phyloP scores from a whole-genome alignment of 2,797 vertebrate genomes.

The Danio kyathit region DNA sequence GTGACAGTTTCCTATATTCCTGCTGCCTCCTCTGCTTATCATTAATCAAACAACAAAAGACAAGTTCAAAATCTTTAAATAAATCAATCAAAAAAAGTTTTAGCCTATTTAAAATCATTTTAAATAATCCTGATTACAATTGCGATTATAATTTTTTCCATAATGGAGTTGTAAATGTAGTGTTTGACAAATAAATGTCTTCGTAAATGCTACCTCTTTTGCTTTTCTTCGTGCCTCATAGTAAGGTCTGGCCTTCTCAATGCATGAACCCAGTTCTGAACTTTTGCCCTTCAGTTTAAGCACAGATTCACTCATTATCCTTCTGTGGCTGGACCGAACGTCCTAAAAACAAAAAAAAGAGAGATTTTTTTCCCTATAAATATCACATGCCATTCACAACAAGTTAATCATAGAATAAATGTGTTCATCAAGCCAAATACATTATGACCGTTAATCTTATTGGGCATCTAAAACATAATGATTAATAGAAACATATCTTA shows the following conservation, averaged over 20 bases:
- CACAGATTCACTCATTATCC: constrained; percentile 89
- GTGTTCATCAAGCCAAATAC: background rate
- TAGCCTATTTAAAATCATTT: too few relatives aligned
- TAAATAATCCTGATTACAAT: too few relatives aligned
- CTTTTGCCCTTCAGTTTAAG: constrained; percentile 86
- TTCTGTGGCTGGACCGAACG: constrained; percentile 87
- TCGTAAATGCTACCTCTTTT: constrained; percentile 82
- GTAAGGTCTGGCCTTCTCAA: constrained; percentile 91
- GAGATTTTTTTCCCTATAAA: constrained; percentile 10
- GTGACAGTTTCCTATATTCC: too few relatives aligned
- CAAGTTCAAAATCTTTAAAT: too few relatives aligned
- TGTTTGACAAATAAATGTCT: background rate
- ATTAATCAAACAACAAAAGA: too few relatives aligned
- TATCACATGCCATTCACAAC: background rate
- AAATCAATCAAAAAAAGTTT: too few relatives aligned
- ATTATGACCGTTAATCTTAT: background rate
- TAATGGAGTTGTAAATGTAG: too few relatives aligned
- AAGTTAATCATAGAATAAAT: background rate
- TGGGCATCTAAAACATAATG: background rate
- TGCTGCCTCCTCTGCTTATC: too few relatives aligned
- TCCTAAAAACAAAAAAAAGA: constrained; percentile 74
- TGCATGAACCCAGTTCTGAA: constrained; percentile 87
- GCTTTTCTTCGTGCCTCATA: constrained; percentile 90
- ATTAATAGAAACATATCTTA: background rate
- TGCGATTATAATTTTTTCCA: too few relatives aligned